These are phyloP conservation scores for Lasioglossum baleicum DNA, from an alignment of 1,140 invertebrate genomes.

Conservation along the genomic window DNA sequence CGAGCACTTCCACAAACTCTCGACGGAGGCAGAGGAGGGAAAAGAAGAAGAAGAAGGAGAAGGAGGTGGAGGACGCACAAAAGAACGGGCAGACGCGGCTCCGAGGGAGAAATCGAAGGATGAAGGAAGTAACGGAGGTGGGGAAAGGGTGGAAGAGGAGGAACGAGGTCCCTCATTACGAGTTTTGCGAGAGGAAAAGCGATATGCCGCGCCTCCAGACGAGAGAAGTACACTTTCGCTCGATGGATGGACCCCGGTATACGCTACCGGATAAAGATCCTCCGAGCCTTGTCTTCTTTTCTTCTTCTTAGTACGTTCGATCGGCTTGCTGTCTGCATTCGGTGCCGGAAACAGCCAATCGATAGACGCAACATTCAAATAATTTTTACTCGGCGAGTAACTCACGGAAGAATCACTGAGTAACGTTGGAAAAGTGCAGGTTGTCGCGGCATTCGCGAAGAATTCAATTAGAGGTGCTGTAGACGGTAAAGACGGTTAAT, in stretches of 20 bases:
- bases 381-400: too few relatives aligned
- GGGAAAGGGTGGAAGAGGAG: conserved; percentile 20
- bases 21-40: conserved; percentile 53
- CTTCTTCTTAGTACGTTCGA: too few relatives aligned
- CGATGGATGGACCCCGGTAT: conserved; percentile 1
- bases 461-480: not conserved
- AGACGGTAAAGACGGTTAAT: not conserved
- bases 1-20: conserved; percentile 66
- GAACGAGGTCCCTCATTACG: conserved; percentile 53
- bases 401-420: too few relatives aligned
- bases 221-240: conserved; percentile 59
- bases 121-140: conserved; percentile 43
- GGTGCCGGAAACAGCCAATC: too few relatives aligned
- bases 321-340: too few relatives aligned
- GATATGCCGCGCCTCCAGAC: conserved; percentile 55
- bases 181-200: conserved; percentile 63
- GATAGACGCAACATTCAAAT: too few relatives aligned
- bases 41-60: conserved; percentile 4
- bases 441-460: not conserved
- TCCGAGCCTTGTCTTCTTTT: not conserved
- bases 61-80: conserved; percentile 45
- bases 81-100: conserved; percentile 59
- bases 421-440: too few relatives aligned
- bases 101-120: conserved; percentile 57
- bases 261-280: not conserved